phyloP scores from a whole-genome alignment of 2,888 invertebrate genomes.

The Trisateles emortualis region DNA sequence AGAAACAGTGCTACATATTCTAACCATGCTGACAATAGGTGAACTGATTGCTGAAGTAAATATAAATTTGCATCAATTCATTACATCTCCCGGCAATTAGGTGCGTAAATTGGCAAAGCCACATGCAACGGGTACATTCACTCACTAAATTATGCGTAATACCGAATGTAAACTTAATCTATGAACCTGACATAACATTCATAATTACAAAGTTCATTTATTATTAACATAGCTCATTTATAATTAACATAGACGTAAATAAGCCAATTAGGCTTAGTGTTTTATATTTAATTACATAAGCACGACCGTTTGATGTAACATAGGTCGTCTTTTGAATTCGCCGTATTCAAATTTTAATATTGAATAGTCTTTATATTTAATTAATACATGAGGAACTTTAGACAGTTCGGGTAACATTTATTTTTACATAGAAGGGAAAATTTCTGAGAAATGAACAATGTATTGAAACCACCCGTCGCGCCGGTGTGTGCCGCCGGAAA shows the following conservation, averaged over 20 bases:
- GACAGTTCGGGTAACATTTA: no score
- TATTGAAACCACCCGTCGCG: background rate
- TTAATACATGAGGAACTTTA: no score
- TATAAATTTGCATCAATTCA: constrained; percentile 15
- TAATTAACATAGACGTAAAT: constrained; percentile 3
- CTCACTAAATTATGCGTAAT: constrained; percentile 33
- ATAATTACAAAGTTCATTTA: constrained; percentile 19
- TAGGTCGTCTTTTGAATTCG: background rate
- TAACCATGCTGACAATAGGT: no score
- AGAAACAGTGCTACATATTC: no score
- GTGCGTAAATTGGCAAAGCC: constrained; percentile 33
- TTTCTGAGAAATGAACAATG: background rate
- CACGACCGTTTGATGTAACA: background rate
- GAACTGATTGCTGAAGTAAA: background rate
- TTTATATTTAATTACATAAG: background rate
- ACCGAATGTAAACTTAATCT: constrained; percentile 37
- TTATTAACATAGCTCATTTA: background rate
- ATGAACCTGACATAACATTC: constrained; percentile 11
- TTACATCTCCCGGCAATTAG: constrained; percentile 40
- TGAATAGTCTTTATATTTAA: background rate
- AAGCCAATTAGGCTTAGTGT: constrained; percentile 7
- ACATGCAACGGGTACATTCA: constrained; percentile 20
- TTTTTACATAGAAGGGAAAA: background rate
- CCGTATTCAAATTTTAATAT: background rate
- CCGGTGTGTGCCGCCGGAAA: background rate